Evolutionary conservation across 1,140 invertebrate species (phyloP).

Genomic region (Acromyrmex heyeri): DNA sequence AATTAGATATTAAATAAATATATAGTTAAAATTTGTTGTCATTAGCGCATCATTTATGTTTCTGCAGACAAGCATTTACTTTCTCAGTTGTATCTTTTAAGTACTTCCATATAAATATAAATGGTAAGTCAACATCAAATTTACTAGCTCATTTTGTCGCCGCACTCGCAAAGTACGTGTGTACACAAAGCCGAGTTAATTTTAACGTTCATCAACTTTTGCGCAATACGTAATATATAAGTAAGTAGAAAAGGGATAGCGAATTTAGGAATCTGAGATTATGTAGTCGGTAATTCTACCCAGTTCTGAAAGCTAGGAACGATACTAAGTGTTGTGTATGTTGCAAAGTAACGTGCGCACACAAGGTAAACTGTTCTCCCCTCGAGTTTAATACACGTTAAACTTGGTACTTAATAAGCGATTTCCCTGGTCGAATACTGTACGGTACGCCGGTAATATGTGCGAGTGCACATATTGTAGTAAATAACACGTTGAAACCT

Average conservation of each 20-base stretch:
- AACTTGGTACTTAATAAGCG: constrained; percentile 9
- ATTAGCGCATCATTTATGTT: not conserved
- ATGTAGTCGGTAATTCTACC: not conserved
- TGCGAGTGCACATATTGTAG: constrained; percentile 19
- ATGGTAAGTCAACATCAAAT: not conserved
- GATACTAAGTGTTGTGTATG: not conserved
- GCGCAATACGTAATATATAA: constrained; percentile 14
- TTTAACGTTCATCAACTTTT: constrained; percentile 14
- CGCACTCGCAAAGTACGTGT: not conserved
- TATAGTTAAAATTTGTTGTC: not conserved
- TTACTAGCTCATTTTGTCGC: constrained; percentile 4
- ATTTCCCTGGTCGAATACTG: not conserved
- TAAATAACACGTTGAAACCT: constrained; percentile 34
- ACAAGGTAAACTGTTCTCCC: constrained; percentile 34
- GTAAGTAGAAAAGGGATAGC: not conserved
- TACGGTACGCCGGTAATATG: not conserved
- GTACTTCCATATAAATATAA: not conserved
- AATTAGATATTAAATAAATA: not conserved
- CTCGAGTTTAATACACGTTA: constrained; percentile 24
- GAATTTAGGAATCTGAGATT: constrained; percentile 46
- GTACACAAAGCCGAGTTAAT: not conserved
- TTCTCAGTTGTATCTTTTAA: not conserved
- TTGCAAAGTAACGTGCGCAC: constrained; percentile 12
- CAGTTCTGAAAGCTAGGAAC: not conserved
- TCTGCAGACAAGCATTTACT: not conserved